phyloP scores from a whole-genome alignment of 2,113 vertebrate genomes.

The Proteles cristata region DNA sequence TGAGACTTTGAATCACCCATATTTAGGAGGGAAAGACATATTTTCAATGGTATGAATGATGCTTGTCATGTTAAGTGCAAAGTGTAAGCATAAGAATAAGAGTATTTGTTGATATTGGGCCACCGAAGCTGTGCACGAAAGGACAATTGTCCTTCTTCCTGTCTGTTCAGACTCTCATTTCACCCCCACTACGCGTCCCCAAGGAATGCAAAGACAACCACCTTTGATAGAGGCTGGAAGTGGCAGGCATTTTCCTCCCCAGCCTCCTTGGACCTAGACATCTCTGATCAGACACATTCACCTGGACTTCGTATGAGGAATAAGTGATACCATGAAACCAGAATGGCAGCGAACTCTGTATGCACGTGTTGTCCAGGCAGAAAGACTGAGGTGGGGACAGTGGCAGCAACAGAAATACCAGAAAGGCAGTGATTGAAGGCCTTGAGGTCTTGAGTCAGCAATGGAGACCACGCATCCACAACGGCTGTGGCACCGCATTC shows the following conservation, averaged over 20 bases:
- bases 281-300: neutral
- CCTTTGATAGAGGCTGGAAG: neutral
- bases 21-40: neutral
- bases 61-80: neutral
- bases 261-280: neutral
- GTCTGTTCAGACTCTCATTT: neutral
- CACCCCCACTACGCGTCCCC: neutral
- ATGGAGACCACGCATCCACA: no score
- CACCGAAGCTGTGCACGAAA: neutral
- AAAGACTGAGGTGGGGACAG: neutral
- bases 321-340: neutral
- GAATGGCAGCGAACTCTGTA: neutral
- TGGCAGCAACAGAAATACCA: accelerated
- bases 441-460: neutral
- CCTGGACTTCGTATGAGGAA: neutral
- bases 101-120: neutral
- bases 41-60: neutral
- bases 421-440: neutral
- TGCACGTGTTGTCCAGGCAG: neutral
- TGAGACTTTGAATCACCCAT: neutral
- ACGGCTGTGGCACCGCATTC: neutral
- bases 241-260: neutral
- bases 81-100: neutral
- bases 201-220: neutral
- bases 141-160: neutral